A percentile compares a stretch with the other conserved stretches of the same genome.
phyloP scores from a whole-genome alignment of 2,113 vertebrate species.

The Pterocles burchelli region DNA sequence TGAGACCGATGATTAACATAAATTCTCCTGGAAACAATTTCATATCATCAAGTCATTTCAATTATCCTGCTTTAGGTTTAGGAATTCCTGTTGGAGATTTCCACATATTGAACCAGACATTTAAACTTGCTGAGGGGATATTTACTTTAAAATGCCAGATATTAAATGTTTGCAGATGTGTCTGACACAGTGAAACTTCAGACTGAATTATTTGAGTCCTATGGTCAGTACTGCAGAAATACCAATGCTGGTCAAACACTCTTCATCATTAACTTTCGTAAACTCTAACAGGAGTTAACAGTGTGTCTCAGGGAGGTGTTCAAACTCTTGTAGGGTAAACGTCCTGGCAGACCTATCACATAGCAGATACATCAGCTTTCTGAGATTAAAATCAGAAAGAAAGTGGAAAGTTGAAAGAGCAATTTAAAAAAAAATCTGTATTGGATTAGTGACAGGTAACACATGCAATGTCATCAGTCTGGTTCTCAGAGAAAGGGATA shows the following conservation, averaged over 20 bases:
- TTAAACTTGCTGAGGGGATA: not conserved
- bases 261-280: not conserved
- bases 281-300: not conserved
- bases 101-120: not conserved
- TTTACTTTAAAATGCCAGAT: not conserved
- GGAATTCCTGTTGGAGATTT: not conserved
- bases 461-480: not conserved
- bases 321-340: not conserved
- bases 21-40: not conserved
- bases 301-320: not conserved
- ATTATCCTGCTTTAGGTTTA: not conserved
- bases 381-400: not conserved
- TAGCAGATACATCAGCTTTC: not conserved
- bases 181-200: accelerated
- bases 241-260: not conserved
- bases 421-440: not conserved
- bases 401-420: not conserved
- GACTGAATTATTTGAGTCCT: not conserved
- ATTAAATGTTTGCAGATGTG: not conserved
- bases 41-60: not conserved
- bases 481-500: not conserved
- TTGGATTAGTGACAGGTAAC: not conserved
- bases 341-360: not conserved
- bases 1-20: not conserved
- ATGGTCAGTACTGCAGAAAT: not conserved